Base-by-base conservation (phyloP, 2,113 vertebrate species). In the Epinephelus cyanopodus region DNA sequence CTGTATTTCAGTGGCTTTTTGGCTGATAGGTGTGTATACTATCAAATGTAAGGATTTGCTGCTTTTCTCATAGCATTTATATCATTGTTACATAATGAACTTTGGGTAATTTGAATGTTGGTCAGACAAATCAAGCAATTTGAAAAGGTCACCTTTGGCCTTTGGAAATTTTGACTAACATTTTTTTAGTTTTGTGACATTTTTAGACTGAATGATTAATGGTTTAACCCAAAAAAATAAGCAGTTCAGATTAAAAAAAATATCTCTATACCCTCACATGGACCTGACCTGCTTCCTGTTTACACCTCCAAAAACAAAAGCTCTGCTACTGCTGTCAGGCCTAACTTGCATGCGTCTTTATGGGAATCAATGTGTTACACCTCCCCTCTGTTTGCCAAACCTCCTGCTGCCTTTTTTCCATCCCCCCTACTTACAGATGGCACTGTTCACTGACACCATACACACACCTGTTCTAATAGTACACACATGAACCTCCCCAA, bases 351-450 rank as follows among this genome's bases (percentile, higher is more conserved):
- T 80, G 56, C 58, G 42, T 79, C 57, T 83, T 81, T 75, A 53
- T 77, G 63, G 89, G 62, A 77, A 66, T 77, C 50, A n/a, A 64
- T 47, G 63, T 52, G 62, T 58, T 76, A 29, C 64, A 73, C 85
- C 83, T 74, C 72, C 81, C 76, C 48, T 60, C 48, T 27, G 73
- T 93, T 86, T 90, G 74, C 78, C 84, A 71, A 67, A 64, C 78
- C 76, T 71, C 83, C 79, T 76, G 74, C 81, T 68, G 77, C 66
- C 56, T 42, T 69, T 60, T 66, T 89, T 91, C 86, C 82, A 74
- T 90, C 74, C 73, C 87, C 82, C 86, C 88, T 88, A 80, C 75
- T 68, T 89, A 83, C 91, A 93, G 92, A 94, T 92, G 92, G 89
- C 71, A 50, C 56, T 19, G 63, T 69, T 83, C 65, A 54, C 12